Base-by-base conservation (phyloP, 2,888 invertebrate species). In the Schizotus pectinicornis region DNA sequence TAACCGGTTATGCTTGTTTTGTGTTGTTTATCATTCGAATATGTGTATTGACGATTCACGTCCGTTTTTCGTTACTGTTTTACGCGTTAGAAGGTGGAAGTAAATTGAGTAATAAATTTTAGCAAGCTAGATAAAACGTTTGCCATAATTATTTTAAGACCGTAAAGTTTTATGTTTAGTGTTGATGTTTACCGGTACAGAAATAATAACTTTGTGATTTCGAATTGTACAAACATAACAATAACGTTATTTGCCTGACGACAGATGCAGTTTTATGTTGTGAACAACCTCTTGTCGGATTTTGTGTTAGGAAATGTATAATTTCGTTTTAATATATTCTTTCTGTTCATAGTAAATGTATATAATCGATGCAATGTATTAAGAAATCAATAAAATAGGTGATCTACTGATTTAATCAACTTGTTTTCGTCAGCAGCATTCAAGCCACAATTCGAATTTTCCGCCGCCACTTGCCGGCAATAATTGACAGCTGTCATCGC, bases 321-420 rank as follows among this genome's bases (percentile, higher is more conserved):
- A 50, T 58, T 42, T 62, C 62, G 55, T 62, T 64, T n/a, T 62
- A 65, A 61, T 67, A 65, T 65, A 65, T 63, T 63, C 49, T 56
- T 61, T 55, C 47, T 68, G 66, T 68, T 66, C 50, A 64, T 65
- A 67, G 54, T 56, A 59, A 55, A 55, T 67, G 65, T 67, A 67
- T 61, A 67, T 67, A 65, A 50, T 62, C 57, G 41, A 55, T 35
- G 52, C 62, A 56, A 61, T 65, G 67, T 65, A 67, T 65, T 63
- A 55, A 62, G 56, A 63, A 59, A 37, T 41, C 36, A 36, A 48
- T 41, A 48, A 41, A 31, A 8, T 22, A 34, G 7, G 12, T 31
- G 22, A 22, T 22, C 22, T 3, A 22, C 22, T 22, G 5, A 3
- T 22, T 50, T 8, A 34, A 34, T n/a, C 3, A n/a, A 33, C 12